These are phyloP conservation scores for Antheraea pernyi DNA, from an alignment of 1,140 invertebrate species.

Conservation along the genomic window DNA sequence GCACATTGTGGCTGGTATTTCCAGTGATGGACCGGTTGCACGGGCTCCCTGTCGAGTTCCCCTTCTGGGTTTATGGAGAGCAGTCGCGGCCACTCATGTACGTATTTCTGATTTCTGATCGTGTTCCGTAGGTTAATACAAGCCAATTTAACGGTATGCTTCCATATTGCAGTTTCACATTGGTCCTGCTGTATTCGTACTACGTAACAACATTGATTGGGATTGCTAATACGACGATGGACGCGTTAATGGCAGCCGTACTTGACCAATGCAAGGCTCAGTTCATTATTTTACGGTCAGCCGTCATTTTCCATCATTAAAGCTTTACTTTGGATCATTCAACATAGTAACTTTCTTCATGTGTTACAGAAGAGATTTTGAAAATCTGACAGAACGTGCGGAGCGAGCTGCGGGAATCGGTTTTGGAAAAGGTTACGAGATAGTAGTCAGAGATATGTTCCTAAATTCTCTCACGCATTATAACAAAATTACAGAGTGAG, in stretches of 20 bases:
- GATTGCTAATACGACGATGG: constrained; percentile 69
- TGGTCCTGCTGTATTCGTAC: constrained; percentile 57
- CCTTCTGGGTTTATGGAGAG: constrained; percentile 46
- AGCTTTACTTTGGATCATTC: neutral
- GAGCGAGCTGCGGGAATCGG: constrained; percentile 2
- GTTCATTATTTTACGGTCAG: constrained; percentile 51
- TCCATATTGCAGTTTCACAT: constrained; percentile 36
- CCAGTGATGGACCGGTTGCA: constrained; percentile 33
- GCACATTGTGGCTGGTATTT: constrained; percentile 59
- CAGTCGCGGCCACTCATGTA: constrained; percentile 1
- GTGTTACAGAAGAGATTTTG: constrained; percentile 41
- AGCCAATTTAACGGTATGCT: neutral
- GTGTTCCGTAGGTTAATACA: neutral
- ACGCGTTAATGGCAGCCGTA: constrained; percentile 60
- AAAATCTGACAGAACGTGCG: constrained; percentile 33
- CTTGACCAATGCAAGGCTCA: constrained; percentile 62
- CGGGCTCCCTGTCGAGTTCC: constrained; percentile 41
- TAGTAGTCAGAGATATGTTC: constrained; percentile 34
- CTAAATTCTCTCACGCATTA: constrained; percentile 46
- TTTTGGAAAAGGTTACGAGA: constrained; percentile 24
- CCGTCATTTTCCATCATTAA: neutral
- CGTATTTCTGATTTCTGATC: neutral
- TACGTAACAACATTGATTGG: constrained; percentile 62
- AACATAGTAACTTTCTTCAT: neutral
- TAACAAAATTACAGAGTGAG: constrained; percentile 45